Base-by-base conservation (phyloP, 2,888 invertebrate genomes). In the Xestia ashworthii region DNA sequence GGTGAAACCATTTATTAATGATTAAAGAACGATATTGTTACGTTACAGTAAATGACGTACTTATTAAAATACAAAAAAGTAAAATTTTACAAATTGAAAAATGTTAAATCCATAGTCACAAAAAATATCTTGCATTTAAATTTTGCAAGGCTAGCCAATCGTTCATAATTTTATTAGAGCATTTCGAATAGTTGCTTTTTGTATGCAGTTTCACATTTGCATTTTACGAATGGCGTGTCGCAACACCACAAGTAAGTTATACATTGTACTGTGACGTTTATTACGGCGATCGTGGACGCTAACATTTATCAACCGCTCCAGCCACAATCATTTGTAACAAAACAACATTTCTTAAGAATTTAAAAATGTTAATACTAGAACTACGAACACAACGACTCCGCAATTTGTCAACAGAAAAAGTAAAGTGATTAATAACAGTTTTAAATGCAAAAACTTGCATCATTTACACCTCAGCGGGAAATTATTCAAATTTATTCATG, bases 401-500 rank as follows among this genome's bases (percentile, higher is more conserved):
- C 91, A 91, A 92, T 94, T 93, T 93, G 91, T 93, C 90, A 92
- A 89, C 90, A 89, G 87, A 91, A 92, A 92, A 93, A 92, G 87
- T 92, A 91, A 93, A 94, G 92, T 91, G 92, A 95, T 95, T 95
- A 95, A 94, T 94, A 95, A 93, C 93, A 90, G 93, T 95, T 95
- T 94, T 93, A 93, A 95, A 95, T 95, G 95, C 94, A 95, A 95
- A 95, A 96, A 95, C 94, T 95, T 95, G 95, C 95, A 95, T 95
- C 95, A 94, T 95, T 96, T 94, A 94, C 95, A 95, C 95, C 94
- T 95, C 93, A 91, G 92, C 93, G 91, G 90, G 92, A 91, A 93
- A 95, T 95, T 96, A 96, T 96, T 95, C 91, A 95, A 95, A 96
- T 95, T 93, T 95, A 96, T 96, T 95, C 96, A 95, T 95, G 95